Evolutionary conservation across 2,113 vertebrate species (phyloP).

Genomic region (Sylvia atricapilla): DNA sequence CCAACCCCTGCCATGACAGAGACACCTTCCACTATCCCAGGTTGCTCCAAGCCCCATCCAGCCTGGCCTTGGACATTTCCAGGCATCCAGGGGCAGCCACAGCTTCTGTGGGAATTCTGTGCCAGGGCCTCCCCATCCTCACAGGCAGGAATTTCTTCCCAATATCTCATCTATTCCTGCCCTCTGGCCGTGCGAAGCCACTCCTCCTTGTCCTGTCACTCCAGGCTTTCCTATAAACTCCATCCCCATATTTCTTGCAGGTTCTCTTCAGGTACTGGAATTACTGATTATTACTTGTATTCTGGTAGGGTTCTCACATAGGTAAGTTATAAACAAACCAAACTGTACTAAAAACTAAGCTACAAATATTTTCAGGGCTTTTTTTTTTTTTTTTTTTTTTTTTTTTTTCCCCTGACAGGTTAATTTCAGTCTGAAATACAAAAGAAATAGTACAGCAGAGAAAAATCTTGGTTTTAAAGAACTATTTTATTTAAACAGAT

Average conservation of each 20-base stretch:
- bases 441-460: background rate
- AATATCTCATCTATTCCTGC: too few species aligned
- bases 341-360: background rate
- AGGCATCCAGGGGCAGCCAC: background rate
- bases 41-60: background rate
- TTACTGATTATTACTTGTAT: background rate
- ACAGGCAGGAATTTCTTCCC: rapidly evolving
- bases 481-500: background rate
- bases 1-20: background rate
- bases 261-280: background rate
- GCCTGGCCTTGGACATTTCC: rapidly evolving
- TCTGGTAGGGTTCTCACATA: background rate
- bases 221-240: background rate
- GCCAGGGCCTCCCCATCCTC: background rate
- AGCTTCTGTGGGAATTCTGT: background rate
- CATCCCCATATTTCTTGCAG: background rate
- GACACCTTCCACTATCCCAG: background rate
- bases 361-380: background rate
- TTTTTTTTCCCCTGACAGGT: background rate
- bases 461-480: background rate
- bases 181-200: background rate
- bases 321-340: background rate
- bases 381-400: background rate
- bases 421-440: background rate
- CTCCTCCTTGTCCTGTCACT: background rate